Base-by-base conservation (phyloP, 2,113 vertebrate species). In the Picathartes gymnocephalus region DNA sequence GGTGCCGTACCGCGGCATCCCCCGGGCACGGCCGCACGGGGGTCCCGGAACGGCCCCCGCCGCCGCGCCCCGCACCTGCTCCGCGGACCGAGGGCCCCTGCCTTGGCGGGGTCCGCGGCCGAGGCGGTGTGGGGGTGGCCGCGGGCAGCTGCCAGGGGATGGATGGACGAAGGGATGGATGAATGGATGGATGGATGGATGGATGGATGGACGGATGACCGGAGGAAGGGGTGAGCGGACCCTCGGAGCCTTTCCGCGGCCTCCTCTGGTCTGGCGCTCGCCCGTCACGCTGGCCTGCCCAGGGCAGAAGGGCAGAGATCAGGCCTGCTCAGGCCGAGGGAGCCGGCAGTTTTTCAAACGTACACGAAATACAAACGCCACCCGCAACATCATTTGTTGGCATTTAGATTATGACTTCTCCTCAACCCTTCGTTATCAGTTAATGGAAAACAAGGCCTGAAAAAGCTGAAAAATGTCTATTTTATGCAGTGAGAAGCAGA, bases 1-100 rank as follows among this genome's bases (percentile, higher is more conserved):
- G 28, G n/a, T 3, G 11, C 24, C 4, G 24, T 7, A 0, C 1
- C n/a, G 10, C 35, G 4, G 37, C 37, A 13, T 14, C 20, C 50
- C 16, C 14, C 40, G 5, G n/a, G 31, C 47, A 8, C 30, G 23
- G 22, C 23, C 35, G 19, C 62, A 6, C 11, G 8, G 47, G 19
- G 12, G 23, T 17, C 13, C 30, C 48, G 39, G 20, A 6, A 6
- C 57, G 27, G 28, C 23, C 31, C 35, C 27, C 53, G 28, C 57
- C 65, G 9, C 58, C 15, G 31, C 35, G 21, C 33, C 39, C 15
- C 19, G 53, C 57, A 45, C 39, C 31, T 9, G 65, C 77, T 44
- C 60, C 13, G n/a, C 30, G 6, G 12, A 25, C 5, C 30, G 23
- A 28, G 50, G 20, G 28, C n/a, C 31, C 16, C 76, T 4, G 35